Evolutionary conservation across 2,888 invertebrate species (phyloP).

Genomic region (Torymus tubicola): DNA sequence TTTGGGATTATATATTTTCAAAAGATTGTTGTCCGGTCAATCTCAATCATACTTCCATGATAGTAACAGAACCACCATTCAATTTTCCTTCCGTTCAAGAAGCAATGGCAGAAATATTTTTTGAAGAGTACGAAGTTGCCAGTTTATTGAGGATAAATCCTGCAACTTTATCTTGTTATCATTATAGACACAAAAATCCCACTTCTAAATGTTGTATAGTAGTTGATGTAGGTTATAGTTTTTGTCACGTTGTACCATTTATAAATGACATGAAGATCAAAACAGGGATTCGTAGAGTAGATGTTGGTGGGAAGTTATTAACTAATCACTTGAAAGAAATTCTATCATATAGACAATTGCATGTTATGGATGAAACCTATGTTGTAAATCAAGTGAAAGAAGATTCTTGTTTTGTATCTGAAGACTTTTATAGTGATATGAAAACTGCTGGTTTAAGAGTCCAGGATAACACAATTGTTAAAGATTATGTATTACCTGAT

Average conservation of each 20-base stretch:
- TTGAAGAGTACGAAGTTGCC: conserved; percentile 97
- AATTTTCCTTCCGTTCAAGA: conserved; percentile 96
- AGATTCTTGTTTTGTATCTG: conserved; percentile 95
- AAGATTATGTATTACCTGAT: conserved; percentile 97
- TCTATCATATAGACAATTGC: conserved; percentile 95
- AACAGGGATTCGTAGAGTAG: conserved; percentile 88
- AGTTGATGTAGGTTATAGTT: conserved; percentile 97
- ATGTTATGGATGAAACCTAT: conserved; percentile 99
- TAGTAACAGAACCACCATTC: conserved; percentile 95
- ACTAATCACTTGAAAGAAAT: conserved; percentile 99
- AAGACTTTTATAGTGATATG: conserved; percentile 89
- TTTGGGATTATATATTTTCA: conserved; percentile 97
- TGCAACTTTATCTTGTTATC: conserved; percentile 87
- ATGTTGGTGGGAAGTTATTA: conserved; percentile 96
- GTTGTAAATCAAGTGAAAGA: conserved; percentile 99
- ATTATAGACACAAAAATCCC: conserved; percentile 80
- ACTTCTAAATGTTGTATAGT: conserved; percentile 84
- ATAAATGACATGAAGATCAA: conserved; percentile 82
- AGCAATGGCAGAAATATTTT: conserved; percentile 95
- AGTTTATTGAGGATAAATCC: conserved; percentile 88
- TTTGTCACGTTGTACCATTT: conserved; percentile 95
- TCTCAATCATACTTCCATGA: conserved; percentile 86
- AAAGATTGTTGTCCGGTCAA: conserved; percentile 89
- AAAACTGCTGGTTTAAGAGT: conserved; percentile 79
- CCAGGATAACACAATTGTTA: conserved; percentile 83